Percentiles rank a stretch among this genome's conserved stretches.
Evolutionary conservation across 2,888 invertebrate genomes (phyloP).

Genomic region (Agonopterix heracliana): DNA sequence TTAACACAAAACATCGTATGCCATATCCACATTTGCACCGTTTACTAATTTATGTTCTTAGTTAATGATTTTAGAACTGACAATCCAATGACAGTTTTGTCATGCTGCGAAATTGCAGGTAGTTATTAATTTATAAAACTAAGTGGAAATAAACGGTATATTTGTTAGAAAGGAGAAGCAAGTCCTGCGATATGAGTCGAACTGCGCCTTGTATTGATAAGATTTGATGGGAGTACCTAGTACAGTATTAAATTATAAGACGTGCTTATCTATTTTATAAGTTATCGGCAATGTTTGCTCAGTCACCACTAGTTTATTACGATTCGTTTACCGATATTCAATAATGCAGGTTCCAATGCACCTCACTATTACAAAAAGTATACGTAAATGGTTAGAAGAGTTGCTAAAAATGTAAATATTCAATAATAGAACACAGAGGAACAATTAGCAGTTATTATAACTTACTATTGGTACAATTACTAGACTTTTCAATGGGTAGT

Average conservation of each 20-base stretch:
- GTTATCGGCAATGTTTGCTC: conserved; percentile 19
- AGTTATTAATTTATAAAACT: no score
- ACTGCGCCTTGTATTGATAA: conserved; percentile 52
- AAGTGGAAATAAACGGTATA: no score
- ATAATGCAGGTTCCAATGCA: no score
- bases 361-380: no score
- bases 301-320: background rate
- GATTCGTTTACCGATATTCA: background rate
- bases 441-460: no score
- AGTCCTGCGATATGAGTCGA: conserved; percentile 19
- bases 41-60: background rate
- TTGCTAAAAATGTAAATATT: no score
- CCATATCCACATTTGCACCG: conserved; percentile 45
- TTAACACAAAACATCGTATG: conserved; percentile 37
- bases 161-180: background rate
- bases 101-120: background rate
- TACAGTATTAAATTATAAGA: conserved; percentile 36
- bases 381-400: no score
- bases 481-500: no score
- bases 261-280: conserved; percentile 61
- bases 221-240: conserved; percentile 37
- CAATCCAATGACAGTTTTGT: background rate
- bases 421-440: no score
- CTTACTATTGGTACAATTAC: no score
- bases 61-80: background rate